Conservation (phyloP, 2,113 vertebrate species). For the Myocastor coypus region DNA sequence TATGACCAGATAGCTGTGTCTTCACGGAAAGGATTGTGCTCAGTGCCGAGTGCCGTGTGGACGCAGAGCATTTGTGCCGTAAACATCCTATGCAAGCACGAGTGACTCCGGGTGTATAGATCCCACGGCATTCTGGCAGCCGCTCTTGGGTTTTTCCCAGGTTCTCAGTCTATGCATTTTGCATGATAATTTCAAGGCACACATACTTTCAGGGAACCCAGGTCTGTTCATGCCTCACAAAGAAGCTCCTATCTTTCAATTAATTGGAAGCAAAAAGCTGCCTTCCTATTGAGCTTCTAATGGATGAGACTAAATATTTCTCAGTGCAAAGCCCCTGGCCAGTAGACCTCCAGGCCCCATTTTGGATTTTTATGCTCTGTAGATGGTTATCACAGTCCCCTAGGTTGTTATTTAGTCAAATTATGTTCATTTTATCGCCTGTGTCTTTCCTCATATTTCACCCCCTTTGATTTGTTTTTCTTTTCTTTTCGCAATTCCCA, state of each 20-base stretch:
- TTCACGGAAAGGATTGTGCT: conserved; percentile 24
- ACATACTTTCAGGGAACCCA: conserved; percentile 24
- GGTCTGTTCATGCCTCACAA: conserved; percentile 34
- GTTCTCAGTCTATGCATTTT: conserved; percentile 15
- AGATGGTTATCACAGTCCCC: conserved; percentile 74
- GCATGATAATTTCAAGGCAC: conserved; percentile 28
- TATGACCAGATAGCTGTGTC: neutral
- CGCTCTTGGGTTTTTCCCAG: conserved; percentile 41
- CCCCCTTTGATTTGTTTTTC: conserved; percentile 77
- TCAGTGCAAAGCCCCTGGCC: conserved; percentile 15
- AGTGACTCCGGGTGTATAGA: neutral
- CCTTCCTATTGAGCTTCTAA: conserved; percentile 60
- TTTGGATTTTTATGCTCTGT: conserved; percentile 74
- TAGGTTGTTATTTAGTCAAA: conserved; percentile 82
- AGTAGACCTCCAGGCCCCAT: conserved; percentile 71
- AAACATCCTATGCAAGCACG: neutral
- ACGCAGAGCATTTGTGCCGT: neutral
- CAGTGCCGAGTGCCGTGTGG: neutral
- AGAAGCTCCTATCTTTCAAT: conserved; percentile 15
- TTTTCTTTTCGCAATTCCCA: conserved; percentile 79
- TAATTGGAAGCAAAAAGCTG: conserved; percentile 42
- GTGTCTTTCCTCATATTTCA: conserved; percentile 78
- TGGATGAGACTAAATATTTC: conserved; percentile 36
- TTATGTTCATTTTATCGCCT: conserved; percentile 80
- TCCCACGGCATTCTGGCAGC: neutral